Conservation (phyloP, 2,113 vertebrate genomes). For the Microtus ochrogaster region DNA sequence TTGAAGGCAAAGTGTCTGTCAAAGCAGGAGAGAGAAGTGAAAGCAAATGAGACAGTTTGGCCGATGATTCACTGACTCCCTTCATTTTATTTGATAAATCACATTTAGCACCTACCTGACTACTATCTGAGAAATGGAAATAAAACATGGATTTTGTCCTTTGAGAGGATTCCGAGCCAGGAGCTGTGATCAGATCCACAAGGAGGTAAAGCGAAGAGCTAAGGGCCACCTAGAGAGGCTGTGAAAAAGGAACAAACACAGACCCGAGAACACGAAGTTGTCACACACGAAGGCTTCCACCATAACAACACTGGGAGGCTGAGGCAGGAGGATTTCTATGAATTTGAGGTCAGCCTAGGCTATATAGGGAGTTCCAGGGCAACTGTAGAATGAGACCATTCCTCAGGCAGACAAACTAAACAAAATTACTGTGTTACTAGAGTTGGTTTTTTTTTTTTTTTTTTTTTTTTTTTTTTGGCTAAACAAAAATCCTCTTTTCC, state of each 20-base stretch:
- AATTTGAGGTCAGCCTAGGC: background rate
- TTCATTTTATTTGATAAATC: background rate
- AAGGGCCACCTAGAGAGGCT: background rate
- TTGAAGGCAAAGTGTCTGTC: background rate
- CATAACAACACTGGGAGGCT: background rate
- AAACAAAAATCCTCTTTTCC: background rate
- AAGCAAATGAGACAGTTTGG: background rate
- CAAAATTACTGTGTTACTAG: background rate
- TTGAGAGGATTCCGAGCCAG: background rate
- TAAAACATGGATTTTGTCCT: background rate
- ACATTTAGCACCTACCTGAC: background rate
- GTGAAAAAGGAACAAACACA: background rate
- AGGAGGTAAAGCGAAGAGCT: background rate
- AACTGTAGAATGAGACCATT: background rate
- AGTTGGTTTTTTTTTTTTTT: background rate
- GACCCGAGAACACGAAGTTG: background rate
- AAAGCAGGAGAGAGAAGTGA: background rate
- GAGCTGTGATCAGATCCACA: background rate
- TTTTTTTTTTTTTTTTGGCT: background rate
- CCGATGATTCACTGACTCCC: background rate
- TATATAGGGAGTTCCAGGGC: background rate
- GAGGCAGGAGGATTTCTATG: background rate
- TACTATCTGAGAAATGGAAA: background rate
- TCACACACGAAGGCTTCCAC: background rate
- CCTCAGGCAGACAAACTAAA: background rate